phyloP scores from a whole-genome alignment of 2,797 vertebrate genomes.

The Clarias platycephalus region DNA sequence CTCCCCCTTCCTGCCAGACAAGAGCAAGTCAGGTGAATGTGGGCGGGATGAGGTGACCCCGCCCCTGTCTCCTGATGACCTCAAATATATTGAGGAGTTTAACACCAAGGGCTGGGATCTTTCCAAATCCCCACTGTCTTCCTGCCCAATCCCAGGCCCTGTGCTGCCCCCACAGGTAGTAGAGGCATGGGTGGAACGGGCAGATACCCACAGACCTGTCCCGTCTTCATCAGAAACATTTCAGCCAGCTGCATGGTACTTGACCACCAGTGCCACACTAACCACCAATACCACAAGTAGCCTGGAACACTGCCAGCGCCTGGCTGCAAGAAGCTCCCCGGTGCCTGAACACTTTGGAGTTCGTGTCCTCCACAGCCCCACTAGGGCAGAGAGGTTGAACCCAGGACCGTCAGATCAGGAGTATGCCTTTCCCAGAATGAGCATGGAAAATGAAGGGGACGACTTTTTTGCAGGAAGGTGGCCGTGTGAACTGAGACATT shows the following conservation, averaged over 20 bases:
- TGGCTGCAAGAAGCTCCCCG: constrained; percentile 69
- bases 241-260: constrained; percentile 88
- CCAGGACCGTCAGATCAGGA: constrained; percentile 71
- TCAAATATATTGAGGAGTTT: constrained; percentile 98
- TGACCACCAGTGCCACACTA: constrained; percentile 92
- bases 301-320: constrained; percentile 89
- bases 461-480: constrained; percentile 83
- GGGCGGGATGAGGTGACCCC: constrained; percentile 87
- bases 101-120: constrained; percentile 91
- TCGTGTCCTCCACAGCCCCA: constrained; percentile 85
- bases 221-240: constrained; percentile 73
- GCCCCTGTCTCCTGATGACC: constrained; percentile 93
- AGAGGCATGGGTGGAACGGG: constrained; percentile 71
- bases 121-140: constrained; percentile 56
- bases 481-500: constrained; percentile 76
- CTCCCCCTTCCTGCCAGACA: constrained; percentile 96
- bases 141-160: constrained; percentile 57
- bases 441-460: constrained; percentile 69
- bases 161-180: constrained; percentile 41
- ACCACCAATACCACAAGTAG: constrained; percentile 92
- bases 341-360: constrained; percentile 80
- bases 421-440: constrained; percentile 65
- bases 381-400: constrained; percentile 59
- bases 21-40: constrained; percentile 73
- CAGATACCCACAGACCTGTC: constrained; percentile 70